phyloP scores from a whole-genome alignment of 2,113 vertebrate species.

The Salvator merianae region DNA sequence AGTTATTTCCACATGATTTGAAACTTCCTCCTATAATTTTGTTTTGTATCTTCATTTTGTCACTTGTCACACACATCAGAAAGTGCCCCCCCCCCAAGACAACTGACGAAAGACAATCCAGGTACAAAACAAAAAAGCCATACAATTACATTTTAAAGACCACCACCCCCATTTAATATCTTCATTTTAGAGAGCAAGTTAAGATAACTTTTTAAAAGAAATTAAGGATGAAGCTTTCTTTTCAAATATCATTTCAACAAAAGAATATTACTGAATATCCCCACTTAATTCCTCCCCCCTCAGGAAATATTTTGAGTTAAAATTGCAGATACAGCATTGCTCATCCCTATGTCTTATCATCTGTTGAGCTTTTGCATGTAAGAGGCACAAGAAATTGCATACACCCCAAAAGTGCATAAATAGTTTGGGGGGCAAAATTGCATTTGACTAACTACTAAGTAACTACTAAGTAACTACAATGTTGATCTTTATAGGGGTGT shows the following conservation, averaged over 20 bases:
- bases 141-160: background rate
- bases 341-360: background rate
- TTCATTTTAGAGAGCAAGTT: conserved; percentile 10
- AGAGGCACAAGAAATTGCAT: background rate
- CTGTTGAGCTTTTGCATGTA: background rate
- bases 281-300: background rate
- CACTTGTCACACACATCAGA: conserved; percentile 59
- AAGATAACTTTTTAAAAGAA: background rate
- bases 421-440: no score
- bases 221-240: background rate
- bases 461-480: no score
- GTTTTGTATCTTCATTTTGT: conserved; percentile 56
- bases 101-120: conserved; percentile 25
- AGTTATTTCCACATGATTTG: conserved; percentile 64
- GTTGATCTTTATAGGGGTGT: no score
- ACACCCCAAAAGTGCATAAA: background rate
- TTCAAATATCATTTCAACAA: conserved; percentile 13
- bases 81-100: conserved; percentile 9
- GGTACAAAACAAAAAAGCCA: background rate
- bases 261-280: background rate
- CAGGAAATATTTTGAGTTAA: background rate
- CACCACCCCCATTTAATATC: background rate
- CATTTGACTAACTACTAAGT: no score
- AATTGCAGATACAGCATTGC: background rate
- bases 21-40: conserved; percentile 55